Evolutionary conservation across 2,113 vertebrate species (phyloP).

Genomic region (Vulpes lagopus): DNA sequence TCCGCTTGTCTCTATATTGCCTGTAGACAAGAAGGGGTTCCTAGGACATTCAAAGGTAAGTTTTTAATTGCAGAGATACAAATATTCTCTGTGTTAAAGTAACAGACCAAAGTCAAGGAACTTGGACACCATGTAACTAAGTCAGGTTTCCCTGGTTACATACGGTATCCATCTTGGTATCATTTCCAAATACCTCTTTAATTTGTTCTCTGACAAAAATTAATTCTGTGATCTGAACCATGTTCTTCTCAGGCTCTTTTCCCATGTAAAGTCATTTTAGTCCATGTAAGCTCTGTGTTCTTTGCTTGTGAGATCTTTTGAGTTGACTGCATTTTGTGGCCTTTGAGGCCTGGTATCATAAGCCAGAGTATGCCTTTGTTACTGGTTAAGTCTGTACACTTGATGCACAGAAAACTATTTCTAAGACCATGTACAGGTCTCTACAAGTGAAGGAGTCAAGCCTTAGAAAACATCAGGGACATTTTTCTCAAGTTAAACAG

Average conservation of each 20-base stretch:
- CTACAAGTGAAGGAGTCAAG: neutral
- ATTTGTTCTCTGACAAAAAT: slow-evolving; percentile 20
- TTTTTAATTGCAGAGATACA: slow-evolving; percentile 55
- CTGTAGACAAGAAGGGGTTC: slow-evolving; percentile 98
- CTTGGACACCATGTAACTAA: neutral
- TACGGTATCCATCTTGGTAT: neutral
- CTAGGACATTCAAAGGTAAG: slow-evolving; percentile 98
- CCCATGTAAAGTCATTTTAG: neutral
- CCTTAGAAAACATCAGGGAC: neutral
- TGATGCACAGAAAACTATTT: neutral
- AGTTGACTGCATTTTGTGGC: neutral
- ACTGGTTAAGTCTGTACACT: neutral
- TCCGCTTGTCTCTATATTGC: slow-evolving; percentile 99
- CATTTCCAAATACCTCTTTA: neutral
- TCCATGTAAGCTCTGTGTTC: neutral
- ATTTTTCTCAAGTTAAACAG: neutral
- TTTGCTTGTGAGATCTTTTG: neutral
- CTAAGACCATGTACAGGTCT: neutral
- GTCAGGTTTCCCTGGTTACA: neutral
- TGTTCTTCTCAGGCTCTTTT: neutral
- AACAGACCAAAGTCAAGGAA: neutral
- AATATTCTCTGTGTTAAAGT: neutral
- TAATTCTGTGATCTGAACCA: neutral
- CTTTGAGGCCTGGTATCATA: neutral
- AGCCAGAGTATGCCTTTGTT: neutral